Evolutionary conservation across 1,140 invertebrate genomes (phyloP).

Genomic region (Oryzaephilus surinamensis): DNA sequence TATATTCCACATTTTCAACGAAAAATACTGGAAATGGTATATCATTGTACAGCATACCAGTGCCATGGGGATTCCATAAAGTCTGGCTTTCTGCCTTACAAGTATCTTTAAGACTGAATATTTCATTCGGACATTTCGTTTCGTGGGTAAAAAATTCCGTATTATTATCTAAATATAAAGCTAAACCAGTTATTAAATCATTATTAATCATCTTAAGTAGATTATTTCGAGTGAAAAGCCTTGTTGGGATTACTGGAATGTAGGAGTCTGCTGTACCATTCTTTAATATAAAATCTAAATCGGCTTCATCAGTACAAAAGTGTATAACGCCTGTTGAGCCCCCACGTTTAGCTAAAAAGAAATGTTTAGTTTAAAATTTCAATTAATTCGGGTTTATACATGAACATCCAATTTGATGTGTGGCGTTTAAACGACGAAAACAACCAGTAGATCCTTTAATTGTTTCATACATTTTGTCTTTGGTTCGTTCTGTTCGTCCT

Average conservation of each 20-base stretch:
- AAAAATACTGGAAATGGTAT: slow-evolving; percentile 80
- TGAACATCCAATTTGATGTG: slow-evolving; percentile 85
- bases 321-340: slow-evolving; percentile 83
- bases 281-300: slow-evolving; percentile 61
- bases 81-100: slow-evolving; percentile 34
- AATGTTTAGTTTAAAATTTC: slow-evolving; percentile 41
- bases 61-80: slow-evolving; percentile 72
- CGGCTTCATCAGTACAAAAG: slow-evolving; percentile 45
- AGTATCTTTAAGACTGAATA: slow-evolving; percentile 42
- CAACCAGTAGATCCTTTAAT: slow-evolving; percentile 64
- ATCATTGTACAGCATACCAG: slow-evolving; percentile 60
- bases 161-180: slow-evolving; percentile 40
- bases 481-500: slow-evolving; percentile 59
- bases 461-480: slow-evolving; percentile 70
- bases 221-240: slow-evolving; percentile 46
- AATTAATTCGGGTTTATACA: slow-evolving; percentile 49
- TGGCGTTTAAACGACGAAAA: slow-evolving; percentile 80
- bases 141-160: slow-evolving; percentile 55
- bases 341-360: slow-evolving; percentile 50
- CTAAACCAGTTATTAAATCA: slow-evolving; percentile 43
- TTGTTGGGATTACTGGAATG: slow-evolving; percentile 53
- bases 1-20: slow-evolving; percentile 46
- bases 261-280: slow-evolving; percentile 60
- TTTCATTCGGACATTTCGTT: slow-evolving; percentile 72
- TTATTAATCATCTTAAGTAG: slow-evolving; percentile 41